These are phyloP conservation scores for Nasonovia ribisnigri DNA, from an alignment of 2,888 invertebrate species.

Conservation along the genomic window DNA sequence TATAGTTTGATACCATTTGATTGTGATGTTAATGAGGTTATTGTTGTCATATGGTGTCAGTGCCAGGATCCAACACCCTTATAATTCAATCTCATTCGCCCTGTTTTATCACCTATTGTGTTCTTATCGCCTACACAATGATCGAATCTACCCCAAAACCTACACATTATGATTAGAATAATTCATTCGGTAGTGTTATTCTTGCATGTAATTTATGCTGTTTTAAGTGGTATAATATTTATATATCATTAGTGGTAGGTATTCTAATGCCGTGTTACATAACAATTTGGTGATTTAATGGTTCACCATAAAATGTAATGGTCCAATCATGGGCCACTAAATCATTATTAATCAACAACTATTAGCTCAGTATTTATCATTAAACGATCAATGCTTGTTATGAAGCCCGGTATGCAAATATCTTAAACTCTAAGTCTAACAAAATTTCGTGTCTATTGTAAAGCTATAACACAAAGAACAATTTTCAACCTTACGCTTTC, in stretches of 20 bases:
- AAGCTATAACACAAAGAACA: background rate
- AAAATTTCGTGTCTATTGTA: background rate
- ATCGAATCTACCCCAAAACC: conserved; percentile 56
- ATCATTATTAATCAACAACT: background rate
- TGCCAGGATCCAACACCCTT: conserved; percentile 53
- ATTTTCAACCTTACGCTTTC: background rate
- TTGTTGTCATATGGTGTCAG: conserved; percentile 62
- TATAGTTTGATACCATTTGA: conserved; percentile 61
- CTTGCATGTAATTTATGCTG: background rate
- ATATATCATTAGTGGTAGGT: background rate
- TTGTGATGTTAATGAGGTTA: conserved; percentile 63
- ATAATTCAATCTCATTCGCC: conserved; percentile 37
- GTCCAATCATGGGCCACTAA: background rate
- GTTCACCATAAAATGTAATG: background rate
- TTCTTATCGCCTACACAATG: conserved; percentile 54
- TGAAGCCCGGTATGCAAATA: background rate
- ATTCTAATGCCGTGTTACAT: background rate
- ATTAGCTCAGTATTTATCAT: background rate
- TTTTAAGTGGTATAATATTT: conserved; percentile 48
- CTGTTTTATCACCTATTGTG: conserved; percentile 48
- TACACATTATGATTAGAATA: conserved; percentile 50
- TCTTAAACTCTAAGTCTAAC: background rate
- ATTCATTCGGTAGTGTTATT: conserved; percentile 9
- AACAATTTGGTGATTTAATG: background rate
- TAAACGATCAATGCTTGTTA: background rate